Evolutionary conservation across 2,113 vertebrate genomes (phyloP).

Genomic region (Piprites chloris): DNA sequence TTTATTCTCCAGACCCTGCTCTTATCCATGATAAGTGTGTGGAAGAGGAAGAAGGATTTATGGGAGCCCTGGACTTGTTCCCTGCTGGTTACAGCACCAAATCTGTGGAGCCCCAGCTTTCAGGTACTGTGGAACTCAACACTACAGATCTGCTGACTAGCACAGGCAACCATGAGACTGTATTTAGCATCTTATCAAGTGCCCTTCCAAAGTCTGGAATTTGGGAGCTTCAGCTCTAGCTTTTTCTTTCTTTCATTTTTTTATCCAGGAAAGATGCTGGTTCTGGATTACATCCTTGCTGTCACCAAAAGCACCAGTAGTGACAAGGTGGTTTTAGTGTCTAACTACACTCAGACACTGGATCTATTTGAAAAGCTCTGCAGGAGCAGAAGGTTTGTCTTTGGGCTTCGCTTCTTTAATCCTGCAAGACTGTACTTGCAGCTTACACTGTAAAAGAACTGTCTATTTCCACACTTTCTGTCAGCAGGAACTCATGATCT

Average conservation of each 20-base stretch:
- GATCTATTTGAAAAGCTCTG: slow-evolving; percentile 98
- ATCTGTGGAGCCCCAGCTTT: slow-evolving; percentile 89
- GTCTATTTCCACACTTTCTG: neutral
- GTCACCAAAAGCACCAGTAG: slow-evolving; percentile 86
- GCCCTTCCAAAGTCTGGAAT: neutral
- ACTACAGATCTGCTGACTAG: neutral
- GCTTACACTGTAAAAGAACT: neutral
- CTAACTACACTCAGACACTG: slow-evolving; percentile 97
- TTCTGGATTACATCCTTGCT: slow-evolving; percentile 93
- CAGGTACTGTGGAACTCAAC: slow-evolving; percentile 74
- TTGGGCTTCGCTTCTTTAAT: neutral
- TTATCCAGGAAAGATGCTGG: slow-evolving; percentile 90
- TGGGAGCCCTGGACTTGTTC: slow-evolving; percentile 86
- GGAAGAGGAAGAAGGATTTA: slow-evolving; percentile 88
- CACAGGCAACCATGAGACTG: neutral
- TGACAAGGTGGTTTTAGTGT: slow-evolving; percentile 96
- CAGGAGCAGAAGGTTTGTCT: slow-evolving; percentile 83
- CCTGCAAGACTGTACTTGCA: neutral
- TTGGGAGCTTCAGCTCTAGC: neutral
- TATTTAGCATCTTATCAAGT: neutral
- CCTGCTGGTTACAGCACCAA: slow-evolving; percentile 86
- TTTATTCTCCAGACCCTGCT: slow-evolving; percentile 80
- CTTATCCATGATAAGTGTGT: slow-evolving; percentile 94
- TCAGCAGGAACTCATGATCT: neutral
- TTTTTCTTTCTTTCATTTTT: neutral